Evolutionary conservation across 1,140 invertebrate species (phyloP).

Genomic region (Ruditapes philippinarum): DNA sequence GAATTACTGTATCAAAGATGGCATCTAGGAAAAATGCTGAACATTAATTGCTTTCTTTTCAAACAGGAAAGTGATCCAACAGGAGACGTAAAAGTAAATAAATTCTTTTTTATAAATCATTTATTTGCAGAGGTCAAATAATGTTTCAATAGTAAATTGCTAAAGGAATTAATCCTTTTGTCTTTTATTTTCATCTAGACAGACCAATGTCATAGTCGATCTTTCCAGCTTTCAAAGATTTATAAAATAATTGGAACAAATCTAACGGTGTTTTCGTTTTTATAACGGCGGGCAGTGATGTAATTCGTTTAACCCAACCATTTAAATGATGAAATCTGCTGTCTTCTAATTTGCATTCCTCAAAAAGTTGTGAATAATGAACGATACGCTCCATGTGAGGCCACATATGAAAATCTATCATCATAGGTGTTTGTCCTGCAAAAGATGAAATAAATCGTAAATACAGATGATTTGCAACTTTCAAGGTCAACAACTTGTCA

Average conservation of each 20-base stretch:
- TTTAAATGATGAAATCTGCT: background rate
- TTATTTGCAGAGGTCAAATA: too few species aligned
- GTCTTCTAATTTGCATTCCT: background rate
- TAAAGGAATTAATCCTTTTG: too few species aligned
- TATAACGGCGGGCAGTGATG: background rate
- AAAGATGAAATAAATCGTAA: too few species aligned
- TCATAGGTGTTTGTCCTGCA: background rate
- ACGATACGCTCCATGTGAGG: background rate
- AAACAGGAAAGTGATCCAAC: too few species aligned
- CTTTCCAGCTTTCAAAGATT: background rate
- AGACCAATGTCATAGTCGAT: background rate
- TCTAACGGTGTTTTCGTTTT: background rate
- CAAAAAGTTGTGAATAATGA: background rate
- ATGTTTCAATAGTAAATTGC: too few species aligned
- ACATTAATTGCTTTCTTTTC: too few species aligned
- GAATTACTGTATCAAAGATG: too few species aligned
- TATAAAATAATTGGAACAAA: background rate
- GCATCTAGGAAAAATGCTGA: too few species aligned
- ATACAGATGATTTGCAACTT: too few species aligned
- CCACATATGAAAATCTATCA: conserved; percentile 22
- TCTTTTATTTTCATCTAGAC: background rate
- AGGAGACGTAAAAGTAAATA: too few species aligned
- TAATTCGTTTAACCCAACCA: background rate
- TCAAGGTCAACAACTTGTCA: too few species aligned
- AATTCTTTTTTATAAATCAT: too few species aligned